These are phyloP conservation scores for Dorcus hopei DNA, from an alignment of 2,888 invertebrate genomes.

Conservation along the genomic window DNA sequence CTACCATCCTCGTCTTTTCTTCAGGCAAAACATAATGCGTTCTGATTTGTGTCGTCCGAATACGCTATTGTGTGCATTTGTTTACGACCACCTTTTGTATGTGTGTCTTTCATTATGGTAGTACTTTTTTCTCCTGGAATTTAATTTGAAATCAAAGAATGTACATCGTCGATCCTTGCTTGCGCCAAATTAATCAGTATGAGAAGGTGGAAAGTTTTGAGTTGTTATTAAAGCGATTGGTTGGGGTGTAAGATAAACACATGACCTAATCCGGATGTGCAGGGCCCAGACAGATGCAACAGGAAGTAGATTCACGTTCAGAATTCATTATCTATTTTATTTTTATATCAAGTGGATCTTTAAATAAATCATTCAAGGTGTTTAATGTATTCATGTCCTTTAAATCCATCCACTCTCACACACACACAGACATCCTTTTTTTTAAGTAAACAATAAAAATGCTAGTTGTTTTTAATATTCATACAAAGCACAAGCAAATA, in stretches of 20 bases:
- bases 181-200: too few relatives aligned
- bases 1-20: conserved; percentile 17
- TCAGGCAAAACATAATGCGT: conserved; percentile 33
- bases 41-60: conserved; percentile 39
- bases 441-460: too few relatives aligned
- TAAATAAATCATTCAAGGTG: background rate
- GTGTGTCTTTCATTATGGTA: background rate
- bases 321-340: conserved; percentile 14
- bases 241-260: background rate
- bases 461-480: too few relatives aligned
- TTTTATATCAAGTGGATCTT: conserved; percentile 1
- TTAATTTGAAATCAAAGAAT: too few relatives aligned
- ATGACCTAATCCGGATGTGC: conserved; percentile 23
- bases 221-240: background rate
- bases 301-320: conserved; percentile 28
- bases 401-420: too few relatives aligned
- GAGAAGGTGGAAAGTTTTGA: too few relatives aligned
- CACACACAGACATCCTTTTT: too few relatives aligned
- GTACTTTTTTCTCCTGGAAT: too few relatives aligned
- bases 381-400: conserved; percentile 1
- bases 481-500: too few relatives aligned
- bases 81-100: conserved; percentile 20
- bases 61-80: conserved; percentile 36
- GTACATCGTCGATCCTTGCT: too few relatives aligned
- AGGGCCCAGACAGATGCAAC: conserved; percentile 28